These are phyloP conservation scores for Lycorma delicatula DNA, from an alignment of 1,140 invertebrate species.

Conservation along the genomic window DNA sequence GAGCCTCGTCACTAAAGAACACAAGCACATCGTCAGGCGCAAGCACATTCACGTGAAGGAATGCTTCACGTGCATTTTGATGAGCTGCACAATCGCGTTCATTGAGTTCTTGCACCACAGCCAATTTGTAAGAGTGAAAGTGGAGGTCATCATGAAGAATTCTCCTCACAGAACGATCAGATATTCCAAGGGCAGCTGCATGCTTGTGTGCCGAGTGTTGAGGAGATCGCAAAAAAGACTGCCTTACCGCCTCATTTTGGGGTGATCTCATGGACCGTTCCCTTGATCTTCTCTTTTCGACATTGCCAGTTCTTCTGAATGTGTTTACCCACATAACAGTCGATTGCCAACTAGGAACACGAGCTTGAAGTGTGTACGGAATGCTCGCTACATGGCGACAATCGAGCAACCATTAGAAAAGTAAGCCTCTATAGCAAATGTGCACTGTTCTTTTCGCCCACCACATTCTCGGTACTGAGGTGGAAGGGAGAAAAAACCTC, in stretches of 20 bases:
- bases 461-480: neutral
- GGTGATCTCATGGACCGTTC: constrained; percentile 1
- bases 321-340: constrained; percentile 9
- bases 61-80: neutral
- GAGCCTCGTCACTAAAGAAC: constrained; percentile 9
- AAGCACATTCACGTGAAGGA: neutral
- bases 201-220: constrained; percentile 15
- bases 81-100: constrained; percentile 8
- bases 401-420: constrained; percentile 7
- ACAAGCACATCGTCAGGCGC: neutral
- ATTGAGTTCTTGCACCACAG: constrained; percentile 17
- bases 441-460: constrained; percentile 5
- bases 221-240: constrained; percentile 15
- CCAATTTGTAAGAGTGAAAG: constrained; percentile 20
- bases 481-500: constrained; percentile 1
- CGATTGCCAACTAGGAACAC: neutral
- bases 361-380: neutral
- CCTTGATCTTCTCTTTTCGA: constrained; percentile 4
- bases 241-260: constrained; percentile 12
- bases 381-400: neutral
- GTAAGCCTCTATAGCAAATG: constrained; percentile 10
- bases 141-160: constrained; percentile 19
- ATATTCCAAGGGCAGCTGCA: constrained; percentile 15
- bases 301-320: constrained; percentile 1
- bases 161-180: constrained; percentile 13